phyloP scores from a whole-genome alignment of 2,113 vertebrate genomes.

The Indicator maculatus region DNA sequence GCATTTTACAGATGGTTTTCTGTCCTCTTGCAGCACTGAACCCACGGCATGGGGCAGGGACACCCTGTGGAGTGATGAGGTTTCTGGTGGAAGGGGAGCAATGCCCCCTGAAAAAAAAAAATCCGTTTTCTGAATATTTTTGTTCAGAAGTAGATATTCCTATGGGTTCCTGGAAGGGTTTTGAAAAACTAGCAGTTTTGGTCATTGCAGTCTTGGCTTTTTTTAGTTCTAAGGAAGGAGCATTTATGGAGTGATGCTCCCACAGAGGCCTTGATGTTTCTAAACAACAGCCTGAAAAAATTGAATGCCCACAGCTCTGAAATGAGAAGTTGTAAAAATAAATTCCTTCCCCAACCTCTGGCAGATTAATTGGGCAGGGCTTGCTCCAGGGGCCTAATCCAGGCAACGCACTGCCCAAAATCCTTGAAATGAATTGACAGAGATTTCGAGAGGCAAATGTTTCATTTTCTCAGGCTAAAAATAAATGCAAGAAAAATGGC shows the following conservation, averaged over 20 bases:
- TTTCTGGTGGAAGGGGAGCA: no score
- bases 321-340: not conserved
- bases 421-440: not conserved
- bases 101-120: not conserved
- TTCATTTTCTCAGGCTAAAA: constrained; percentile 6
- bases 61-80: not conserved
- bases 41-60: not conserved
- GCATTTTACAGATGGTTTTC: not conserved
- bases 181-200: not conserved
- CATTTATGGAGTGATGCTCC: not conserved
- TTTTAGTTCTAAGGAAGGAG: not conserved
- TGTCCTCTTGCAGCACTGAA: not conserved
- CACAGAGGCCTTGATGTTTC: not conserved
- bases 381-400: not conserved
- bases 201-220: fast-evolving
- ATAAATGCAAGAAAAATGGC: not conserved
- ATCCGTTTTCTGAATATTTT: not conserved
- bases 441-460: not conserved
- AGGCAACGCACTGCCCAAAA: not conserved
- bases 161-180: not conserved
- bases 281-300: not conserved
- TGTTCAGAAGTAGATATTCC: not conserved
- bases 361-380: constrained; percentile 8
- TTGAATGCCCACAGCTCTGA: not conserved
- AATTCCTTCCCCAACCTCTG: not conserved